Evolutionary conservation across 2,113 vertebrate genomes (phyloP).

Genomic region (Takifugu bimaculatus): DNA sequence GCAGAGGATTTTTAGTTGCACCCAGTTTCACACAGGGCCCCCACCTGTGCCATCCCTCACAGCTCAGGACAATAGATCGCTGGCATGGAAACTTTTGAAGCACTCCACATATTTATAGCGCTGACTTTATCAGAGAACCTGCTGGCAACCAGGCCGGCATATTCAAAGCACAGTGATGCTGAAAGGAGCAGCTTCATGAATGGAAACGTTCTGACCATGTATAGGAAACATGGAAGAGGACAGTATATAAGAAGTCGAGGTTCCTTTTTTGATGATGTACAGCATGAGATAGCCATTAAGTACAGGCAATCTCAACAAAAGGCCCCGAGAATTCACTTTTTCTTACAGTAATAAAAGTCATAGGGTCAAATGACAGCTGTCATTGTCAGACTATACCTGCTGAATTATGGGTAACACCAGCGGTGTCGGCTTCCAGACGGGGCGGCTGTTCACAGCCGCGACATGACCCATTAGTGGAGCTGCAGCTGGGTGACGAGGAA

Average conservation of each 20-base stretch:
- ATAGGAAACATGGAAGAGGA: slow-evolving; percentile 15
- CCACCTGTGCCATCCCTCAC: slow-evolving; percentile 14
- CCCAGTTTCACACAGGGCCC: neutral
- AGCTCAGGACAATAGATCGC: slow-evolving; percentile 28
- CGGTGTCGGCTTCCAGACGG: neutral
- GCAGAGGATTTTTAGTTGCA: no score
- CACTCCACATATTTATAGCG: slow-evolving; percentile 66
- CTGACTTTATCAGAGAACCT: slow-evolving; percentile 60
- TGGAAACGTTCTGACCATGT: slow-evolving; percentile 19
- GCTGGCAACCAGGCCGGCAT: slow-evolving; percentile 6
- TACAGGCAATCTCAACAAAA: neutral
- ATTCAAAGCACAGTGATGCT: slow-evolving; percentile 6
- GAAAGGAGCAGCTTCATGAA: slow-evolving; percentile 12
- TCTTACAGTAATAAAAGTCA: neutral
- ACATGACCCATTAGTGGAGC: slow-evolving; percentile 27
- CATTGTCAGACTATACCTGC: neutral
- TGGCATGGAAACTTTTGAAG: slow-evolving; percentile 67
- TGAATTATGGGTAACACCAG: slow-evolving; percentile 40
- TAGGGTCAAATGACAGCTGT: neutral
- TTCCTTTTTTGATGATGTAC: no score
- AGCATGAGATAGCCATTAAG: neutral
- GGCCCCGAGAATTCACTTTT: neutral
- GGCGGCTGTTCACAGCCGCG: slow-evolving; percentile 44
- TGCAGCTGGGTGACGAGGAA: slow-evolving; percentile 1
- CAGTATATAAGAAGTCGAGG: no score